These are phyloP conservation scores for Macquaria australasica DNA, from an alignment of 2,113 vertebrate genomes.

Conservation along the genomic window DNA sequence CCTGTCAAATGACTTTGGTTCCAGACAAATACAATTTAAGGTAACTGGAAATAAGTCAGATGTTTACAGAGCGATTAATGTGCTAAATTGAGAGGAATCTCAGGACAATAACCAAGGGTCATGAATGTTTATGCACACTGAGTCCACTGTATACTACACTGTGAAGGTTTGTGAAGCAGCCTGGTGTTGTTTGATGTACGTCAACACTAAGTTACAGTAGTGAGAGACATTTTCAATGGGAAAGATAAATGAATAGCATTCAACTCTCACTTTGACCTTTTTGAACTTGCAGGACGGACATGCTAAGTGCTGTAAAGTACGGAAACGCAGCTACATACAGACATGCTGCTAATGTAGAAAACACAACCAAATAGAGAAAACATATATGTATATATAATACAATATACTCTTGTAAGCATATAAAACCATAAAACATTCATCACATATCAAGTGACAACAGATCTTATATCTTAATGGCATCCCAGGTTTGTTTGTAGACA, in stretches of 20 bases:
- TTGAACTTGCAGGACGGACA: background rate
- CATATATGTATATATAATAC: too few species aligned
- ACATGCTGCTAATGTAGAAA: background rate
- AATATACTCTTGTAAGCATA: background rate
- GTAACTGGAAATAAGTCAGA: constrained; percentile 73
- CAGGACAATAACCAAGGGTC: constrained; percentile 45
- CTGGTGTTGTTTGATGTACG: constrained; percentile 15
- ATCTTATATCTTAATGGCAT: background rate
- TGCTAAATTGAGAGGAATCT: constrained; percentile 62
- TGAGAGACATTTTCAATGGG: constrained; percentile 1
- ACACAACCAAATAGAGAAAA: background rate
- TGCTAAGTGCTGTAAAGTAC: background rate
- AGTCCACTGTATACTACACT: constrained; percentile 7
- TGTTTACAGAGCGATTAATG: constrained; percentile 78
- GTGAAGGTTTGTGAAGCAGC: constrained; percentile 1
- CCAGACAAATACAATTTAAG: constrained; percentile 71
- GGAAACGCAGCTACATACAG: too few species aligned
- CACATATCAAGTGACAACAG: background rate
- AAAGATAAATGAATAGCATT: background rate
- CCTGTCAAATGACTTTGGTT: constrained; percentile 78
- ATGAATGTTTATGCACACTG: constrained; percentile 35
- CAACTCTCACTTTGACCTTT: constrained; percentile 12
- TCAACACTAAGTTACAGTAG: constrained; percentile 5
- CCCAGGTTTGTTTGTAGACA: background rate
- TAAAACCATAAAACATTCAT: background rate